Percentiles rank a stretch among this genome's conserved stretches.
Conservation (phyloP, 2,113 vertebrate species). For the Dicrurus megarhynchus region DNA sequence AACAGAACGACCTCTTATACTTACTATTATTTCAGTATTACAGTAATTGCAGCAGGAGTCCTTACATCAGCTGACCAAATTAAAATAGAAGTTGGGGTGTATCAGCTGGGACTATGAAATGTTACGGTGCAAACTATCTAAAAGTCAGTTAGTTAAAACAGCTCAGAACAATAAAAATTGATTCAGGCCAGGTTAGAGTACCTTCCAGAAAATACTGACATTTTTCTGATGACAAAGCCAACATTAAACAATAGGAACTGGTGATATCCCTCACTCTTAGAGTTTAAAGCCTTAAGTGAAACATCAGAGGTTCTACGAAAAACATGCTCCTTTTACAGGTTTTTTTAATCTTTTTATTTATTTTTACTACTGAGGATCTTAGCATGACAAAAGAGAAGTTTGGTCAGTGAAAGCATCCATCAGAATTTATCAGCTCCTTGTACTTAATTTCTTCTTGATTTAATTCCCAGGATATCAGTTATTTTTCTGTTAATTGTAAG, state of each 20-base stretch:
- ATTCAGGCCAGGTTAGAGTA: neutral
- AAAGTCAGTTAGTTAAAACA: neutral
- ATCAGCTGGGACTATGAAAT: neutral
- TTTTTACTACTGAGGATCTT: neutral
- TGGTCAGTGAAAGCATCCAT: neutral
- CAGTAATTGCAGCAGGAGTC: neutral
- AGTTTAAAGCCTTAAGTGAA: neutral
- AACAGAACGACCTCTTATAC: neutral
- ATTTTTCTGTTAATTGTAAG: conserved; percentile 28
- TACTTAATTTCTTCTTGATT: neutral
- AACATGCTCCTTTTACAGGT: fast-evolving
- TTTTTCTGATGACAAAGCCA: neutral
- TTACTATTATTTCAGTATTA: neutral
- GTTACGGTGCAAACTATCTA: neutral
- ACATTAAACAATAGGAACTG: neutral
- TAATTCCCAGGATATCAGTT: neutral
- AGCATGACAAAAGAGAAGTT: neutral
- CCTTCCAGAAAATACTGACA: neutral
- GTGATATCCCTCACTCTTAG: neutral
- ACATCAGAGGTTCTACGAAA: neutral
- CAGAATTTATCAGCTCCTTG: neutral
- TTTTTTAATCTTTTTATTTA: neutral
- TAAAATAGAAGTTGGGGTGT: fast-evolving
- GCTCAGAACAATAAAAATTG: neutral
- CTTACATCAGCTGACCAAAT: neutral